Conservation (phyloP, 2,797 vertebrate species). For the Lutjanus campechanus region DNA sequence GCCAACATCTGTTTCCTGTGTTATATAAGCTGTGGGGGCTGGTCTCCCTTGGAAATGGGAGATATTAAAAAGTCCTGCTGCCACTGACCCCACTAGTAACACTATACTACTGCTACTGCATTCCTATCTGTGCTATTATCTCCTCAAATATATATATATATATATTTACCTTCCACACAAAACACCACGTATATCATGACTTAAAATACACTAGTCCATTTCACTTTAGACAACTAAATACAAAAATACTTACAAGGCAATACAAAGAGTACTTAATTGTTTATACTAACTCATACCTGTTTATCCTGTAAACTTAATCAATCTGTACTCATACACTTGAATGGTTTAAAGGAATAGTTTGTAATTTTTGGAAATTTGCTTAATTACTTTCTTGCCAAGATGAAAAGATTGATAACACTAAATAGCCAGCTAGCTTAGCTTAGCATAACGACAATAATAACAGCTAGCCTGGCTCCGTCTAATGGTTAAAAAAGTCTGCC, state of each 20-base stretch:
- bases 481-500: background rate
- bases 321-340: background rate
- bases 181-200: background rate
- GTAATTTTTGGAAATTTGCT: too few relatives aligned
- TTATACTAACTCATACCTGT: background rate
- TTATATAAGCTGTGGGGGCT: constrained; percentile 83
- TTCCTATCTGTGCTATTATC: constrained; percentile 31
- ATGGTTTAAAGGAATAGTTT: background rate
- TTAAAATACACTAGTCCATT: background rate
- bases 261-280: background rate
- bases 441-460: background rate
- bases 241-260: background rate
- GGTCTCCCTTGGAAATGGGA: constrained; percentile 73
- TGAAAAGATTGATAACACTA: background rate
- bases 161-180: background rate
- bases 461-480: background rate
- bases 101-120: constrained; percentile 55
- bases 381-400: background rate
- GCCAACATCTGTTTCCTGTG: constrained; percentile 86
- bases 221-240: background rate
- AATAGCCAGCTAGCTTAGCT: constrained; percentile 5
- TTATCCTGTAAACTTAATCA: background rate
- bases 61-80: constrained; percentile 78
- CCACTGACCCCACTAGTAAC: constrained; percentile 71
- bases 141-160: background rate